A percentile compares a stretch with the other conserved stretches of the same genome.
Conservation (phyloP, 2,888 invertebrate genomes). For the Ametastegia equiseti region DNA sequence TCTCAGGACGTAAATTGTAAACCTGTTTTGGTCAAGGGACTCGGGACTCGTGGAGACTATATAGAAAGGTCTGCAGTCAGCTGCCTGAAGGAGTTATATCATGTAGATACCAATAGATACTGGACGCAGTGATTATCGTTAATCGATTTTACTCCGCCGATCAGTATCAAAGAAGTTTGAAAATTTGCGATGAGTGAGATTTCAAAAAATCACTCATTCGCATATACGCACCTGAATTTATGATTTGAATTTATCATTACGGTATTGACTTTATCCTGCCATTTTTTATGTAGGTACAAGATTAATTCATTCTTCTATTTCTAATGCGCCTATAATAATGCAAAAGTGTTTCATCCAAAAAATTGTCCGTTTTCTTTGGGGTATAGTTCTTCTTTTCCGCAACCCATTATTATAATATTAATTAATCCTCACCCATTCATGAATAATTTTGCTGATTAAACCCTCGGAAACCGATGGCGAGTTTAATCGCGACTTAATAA, state of each 20-base stretch:
- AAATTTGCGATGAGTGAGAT: too few species aligned
- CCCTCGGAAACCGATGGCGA: background rate
- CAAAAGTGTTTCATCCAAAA: too few species aligned
- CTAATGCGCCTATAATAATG: too few species aligned
- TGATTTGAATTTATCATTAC: too few species aligned
- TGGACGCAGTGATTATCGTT: constrained; percentile 11
- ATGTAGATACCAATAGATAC: background rate
- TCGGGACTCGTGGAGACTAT: background rate
- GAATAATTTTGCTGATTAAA: background rate
- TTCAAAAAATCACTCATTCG: too few species aligned
- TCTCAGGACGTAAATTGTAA: constrained; percentile 15
- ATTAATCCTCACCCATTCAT: background rate
- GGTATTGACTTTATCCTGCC: background rate
- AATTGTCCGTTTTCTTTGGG: too few species aligned
- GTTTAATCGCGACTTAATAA: background rate
- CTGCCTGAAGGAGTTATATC: background rate
- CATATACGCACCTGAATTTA: too few species aligned
- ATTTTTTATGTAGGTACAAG: too few species aligned
- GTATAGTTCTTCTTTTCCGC: too few species aligned
- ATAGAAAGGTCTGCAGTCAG: background rate
- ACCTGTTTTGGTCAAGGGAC: background rate
- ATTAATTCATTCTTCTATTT: too few species aligned
- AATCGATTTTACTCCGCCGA: background rate
- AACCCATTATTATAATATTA: background rate
- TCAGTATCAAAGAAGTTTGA: too few species aligned